Base-by-base conservation (phyloP, 2,797 vertebrate genomes). In the Pipistrellus kuhlii region DNA sequence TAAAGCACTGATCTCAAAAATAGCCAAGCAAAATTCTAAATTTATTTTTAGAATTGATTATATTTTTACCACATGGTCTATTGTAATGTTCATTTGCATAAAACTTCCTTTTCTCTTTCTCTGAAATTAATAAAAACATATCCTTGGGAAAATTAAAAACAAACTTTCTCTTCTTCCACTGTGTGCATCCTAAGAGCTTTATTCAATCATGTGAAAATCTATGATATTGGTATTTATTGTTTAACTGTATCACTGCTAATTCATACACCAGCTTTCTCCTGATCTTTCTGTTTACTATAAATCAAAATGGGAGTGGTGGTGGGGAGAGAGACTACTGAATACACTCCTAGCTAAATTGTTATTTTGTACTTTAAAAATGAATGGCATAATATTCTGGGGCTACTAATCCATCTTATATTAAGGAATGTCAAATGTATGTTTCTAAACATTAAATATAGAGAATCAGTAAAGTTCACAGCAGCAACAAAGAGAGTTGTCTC, bases 391-490 rank as follows among this genome's bases (percentile, higher is more conserved):
- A 88, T 75, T 8, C 14, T 80, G 30, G 51, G 10, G 18, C 32
- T 88, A 46, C 14, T 48, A 88, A 78, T 83, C 8, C 20, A 82
- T 93, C 7, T 95, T 87, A 59, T n/a, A 69, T 75, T 38, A 93
- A 82, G 38, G 4, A 88, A 59, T 53, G n/a, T 32, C 14, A 87
- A 75, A 18, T 51, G 44, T 62, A 66, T 21, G 82, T 89, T 93
- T 91, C 73, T 89, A 94, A 66, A 9, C 21, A 46, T 27, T 68
- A 41, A 85, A 87, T 66, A 14, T 91, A 90, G 64, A 84, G 17
- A 83, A 92, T 92, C 78, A 89, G 46, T 85, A 44, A 94, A 94
- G 55, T 93, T 73, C 21, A 35, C 25, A n/a, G 4, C 35, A 78
- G 3, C 18, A 76, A 55, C 57, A 92, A 90, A 85, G 38, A 38